Conservation (phyloP, 2,888 invertebrate genomes). For the Hartigia nigra region DNA sequence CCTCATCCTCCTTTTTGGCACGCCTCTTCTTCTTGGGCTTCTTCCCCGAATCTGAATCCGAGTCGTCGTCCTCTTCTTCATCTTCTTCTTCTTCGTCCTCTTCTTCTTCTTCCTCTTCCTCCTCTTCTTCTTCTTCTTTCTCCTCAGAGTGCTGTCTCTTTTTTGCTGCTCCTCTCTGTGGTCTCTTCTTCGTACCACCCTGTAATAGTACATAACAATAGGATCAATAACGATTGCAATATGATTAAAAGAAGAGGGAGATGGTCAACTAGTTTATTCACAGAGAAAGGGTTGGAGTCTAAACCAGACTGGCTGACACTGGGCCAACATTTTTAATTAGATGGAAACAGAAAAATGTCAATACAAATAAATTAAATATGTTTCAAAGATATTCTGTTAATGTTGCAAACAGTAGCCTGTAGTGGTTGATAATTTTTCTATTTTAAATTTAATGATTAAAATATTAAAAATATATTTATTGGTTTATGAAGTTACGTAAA, state of each 20-base stretch:
- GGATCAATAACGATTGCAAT: neutral
- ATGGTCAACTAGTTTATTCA: neutral
- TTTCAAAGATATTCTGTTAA: neutral
- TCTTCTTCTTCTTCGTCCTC: slow-evolving; percentile 58
- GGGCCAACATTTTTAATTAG: neutral
- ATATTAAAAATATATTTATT: neutral
- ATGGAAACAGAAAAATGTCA: neutral
- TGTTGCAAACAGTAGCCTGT: neutral
- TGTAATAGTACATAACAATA: slow-evolving; percentile 23
- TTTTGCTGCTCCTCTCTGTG: slow-evolving; percentile 57
- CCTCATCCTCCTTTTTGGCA: slow-evolving; percentile 59
- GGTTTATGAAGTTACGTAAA: neutral
- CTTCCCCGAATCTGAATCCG: slow-evolving; percentile 57
- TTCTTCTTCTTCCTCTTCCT: slow-evolving; percentile 60
- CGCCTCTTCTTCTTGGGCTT: slow-evolving; percentile 50
- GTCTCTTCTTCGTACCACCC: slow-evolving; percentile 56
- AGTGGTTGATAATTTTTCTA: neutral
- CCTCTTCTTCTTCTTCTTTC: slow-evolving; percentile 44
- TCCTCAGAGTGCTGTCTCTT: slow-evolving; percentile 62
- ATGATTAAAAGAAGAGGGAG: too few relatives aligned
- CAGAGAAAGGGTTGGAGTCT: neutral
- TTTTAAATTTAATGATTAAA: neutral
- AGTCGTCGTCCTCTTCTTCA: slow-evolving; percentile 59
- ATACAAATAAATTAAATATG: neutral
- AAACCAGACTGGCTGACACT: neutral